phyloP scores from a whole-genome alignment of 1,140 invertebrate genomes.

The Drosophila obscura region DNA sequence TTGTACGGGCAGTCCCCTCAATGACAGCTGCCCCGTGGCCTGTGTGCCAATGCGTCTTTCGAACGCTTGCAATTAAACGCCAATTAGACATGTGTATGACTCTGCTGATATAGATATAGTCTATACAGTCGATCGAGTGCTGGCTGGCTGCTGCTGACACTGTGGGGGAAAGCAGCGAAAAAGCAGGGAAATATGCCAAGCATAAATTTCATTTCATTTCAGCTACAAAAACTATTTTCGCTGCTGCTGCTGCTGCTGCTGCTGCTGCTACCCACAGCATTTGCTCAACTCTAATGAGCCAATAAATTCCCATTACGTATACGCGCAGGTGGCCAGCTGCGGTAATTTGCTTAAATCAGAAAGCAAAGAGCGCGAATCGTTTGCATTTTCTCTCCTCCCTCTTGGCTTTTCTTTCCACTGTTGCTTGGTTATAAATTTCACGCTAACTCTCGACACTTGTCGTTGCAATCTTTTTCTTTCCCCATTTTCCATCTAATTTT shows the following conservation, averaged over 20 bases:
- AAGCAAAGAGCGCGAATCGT: conserved; percentile 38
- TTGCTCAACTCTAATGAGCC: conserved; percentile 72
- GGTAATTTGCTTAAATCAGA: conserved; percentile 75
- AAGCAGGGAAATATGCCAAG: conserved; percentile 11
- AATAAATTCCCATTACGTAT: conserved; percentile 80
- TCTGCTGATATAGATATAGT: background rate
- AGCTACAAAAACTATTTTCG: conserved; percentile 42
- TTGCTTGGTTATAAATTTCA: conserved; percentile 66
- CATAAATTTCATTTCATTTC: conserved; percentile 27
- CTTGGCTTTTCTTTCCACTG: conserved; percentile 34
- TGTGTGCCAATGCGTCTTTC: conserved; percentile 3
- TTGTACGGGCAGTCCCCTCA: background rate
- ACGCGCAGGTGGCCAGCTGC: conserved; percentile 75
- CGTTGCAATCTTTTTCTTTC: conserved; percentile 23
- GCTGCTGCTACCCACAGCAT: conserved; percentile 39
- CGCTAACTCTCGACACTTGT: conserved; percentile 74
- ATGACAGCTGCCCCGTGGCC: conserved; percentile 23
- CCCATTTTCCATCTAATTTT: conserved; percentile 18
- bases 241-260: conserved; percentile 41
- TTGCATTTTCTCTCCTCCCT: conserved; percentile 27
- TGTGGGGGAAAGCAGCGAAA: background rate
- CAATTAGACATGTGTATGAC: conserved; percentile 57
- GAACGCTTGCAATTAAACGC: conserved; percentile 58
- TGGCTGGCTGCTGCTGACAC: too few relatives aligned
- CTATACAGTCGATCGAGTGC: conserved; percentile 13